Evolutionary conservation across 2,797 vertebrate species (phyloP).

Genomic region (Spheniscus humboldti): DNA sequence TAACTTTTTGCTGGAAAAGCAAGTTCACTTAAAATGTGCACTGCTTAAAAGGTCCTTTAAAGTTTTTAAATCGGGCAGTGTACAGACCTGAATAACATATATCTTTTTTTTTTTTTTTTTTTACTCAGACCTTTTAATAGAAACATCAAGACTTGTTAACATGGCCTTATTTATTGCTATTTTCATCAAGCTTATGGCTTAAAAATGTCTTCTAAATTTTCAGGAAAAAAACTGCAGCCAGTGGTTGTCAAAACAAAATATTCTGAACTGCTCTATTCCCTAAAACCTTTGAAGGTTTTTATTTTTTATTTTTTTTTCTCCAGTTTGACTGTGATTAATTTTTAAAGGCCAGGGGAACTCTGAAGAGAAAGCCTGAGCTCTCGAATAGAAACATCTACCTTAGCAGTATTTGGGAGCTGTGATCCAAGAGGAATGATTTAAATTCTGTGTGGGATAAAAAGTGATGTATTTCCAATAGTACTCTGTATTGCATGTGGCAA

Average conservation of each 20-base stretch:
- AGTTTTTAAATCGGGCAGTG: not conserved
- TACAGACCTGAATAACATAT: not conserved
- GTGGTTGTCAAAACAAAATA: not conserved
- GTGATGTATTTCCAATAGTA: not conserved
- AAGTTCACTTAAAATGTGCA: not conserved
- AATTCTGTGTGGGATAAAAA: not conserved
- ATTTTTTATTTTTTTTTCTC: too few relatives aligned
- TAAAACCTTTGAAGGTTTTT: not conserved
- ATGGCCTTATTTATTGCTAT: not conserved
- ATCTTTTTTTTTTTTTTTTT: too few relatives aligned
- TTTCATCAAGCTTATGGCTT: not conserved
- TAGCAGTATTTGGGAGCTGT: not conserved
- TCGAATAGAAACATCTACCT: not conserved
- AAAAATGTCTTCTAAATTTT: not conserved
- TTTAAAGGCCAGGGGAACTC: not conserved
- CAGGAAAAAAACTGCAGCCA: not conserved
- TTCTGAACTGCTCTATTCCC: not conserved
- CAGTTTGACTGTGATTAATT: constrained; percentile 5
- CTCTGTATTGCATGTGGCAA: not conserved
- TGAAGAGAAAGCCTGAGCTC: not conserved
- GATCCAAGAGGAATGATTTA: not conserved
- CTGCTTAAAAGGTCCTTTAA: not conserved
- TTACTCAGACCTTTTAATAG: not conserved
- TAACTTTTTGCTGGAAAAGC: not conserved
- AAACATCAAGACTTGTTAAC: not conserved